A percentile compares a stretch with the other conserved stretches of the same genome.
phyloP scores from a whole-genome alignment of 37 sponge, comb jelly and placozoan species.

The Beroe forskalii region DNA sequence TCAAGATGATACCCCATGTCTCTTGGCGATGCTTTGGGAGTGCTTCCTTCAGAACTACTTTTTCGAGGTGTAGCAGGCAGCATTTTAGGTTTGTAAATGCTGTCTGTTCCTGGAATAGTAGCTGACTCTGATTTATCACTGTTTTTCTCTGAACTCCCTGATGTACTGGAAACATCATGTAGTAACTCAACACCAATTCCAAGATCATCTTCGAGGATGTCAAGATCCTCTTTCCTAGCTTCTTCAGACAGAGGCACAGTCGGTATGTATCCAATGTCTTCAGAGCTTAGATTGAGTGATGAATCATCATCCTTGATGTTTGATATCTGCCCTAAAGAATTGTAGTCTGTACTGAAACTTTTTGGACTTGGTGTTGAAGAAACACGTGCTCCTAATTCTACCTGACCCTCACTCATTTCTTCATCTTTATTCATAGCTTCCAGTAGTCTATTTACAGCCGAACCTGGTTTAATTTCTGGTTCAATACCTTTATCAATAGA shows the following conservation, averaged over 20 bases:
- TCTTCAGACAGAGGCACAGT: not conserved
- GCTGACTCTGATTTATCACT: not conserved
- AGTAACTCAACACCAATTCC: not conserved
- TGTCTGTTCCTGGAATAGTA: not conserved
- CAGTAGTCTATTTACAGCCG: not conserved
- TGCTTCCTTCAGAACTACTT: slow-evolving; percentile 34
- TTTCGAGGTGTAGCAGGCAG: slow-evolving; percentile 33
- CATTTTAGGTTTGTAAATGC: not conserved
- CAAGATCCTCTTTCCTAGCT: not conserved
- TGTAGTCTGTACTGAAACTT: slow-evolving; percentile 22
- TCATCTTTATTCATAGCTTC: not conserved
- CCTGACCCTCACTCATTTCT: slow-evolving; percentile 34
- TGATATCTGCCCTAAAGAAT: slow-evolving; percentile 38
- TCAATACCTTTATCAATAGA: not conserved
- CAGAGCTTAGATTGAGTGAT: slow-evolving; percentile 50
- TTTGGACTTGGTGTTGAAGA: slow-evolving; percentile 15
- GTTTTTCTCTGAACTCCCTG: not conserved
- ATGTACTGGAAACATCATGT: not conserved
- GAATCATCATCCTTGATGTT: slow-evolving; percentile 42
- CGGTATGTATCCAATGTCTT: slow-evolving; percentile 52
- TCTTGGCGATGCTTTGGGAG: slow-evolving; percentile 63
- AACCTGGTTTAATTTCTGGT: not conserved
- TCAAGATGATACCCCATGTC: not conserved
- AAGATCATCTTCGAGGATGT: not conserved
- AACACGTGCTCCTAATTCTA: not conserved